A percentile compares a stretch with the other conserved stretches of the same genome.
Evolutionary conservation across 2,797 vertebrate genomes (phyloP).

Genomic region (Arctocebus calabarensis): DNA sequence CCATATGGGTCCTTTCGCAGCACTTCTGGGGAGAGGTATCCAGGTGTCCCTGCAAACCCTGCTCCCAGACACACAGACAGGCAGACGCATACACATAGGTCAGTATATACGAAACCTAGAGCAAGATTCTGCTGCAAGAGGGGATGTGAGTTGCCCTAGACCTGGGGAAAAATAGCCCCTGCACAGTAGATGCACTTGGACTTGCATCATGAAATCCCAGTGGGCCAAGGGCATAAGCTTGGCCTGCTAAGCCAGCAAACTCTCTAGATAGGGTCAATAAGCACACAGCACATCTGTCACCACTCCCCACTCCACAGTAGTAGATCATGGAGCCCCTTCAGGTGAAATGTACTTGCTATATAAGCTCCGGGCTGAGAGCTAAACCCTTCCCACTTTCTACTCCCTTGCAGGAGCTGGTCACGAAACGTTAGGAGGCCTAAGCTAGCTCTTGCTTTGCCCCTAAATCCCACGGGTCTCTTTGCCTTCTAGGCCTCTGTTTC

Average conservation of each 20-base stretch:
- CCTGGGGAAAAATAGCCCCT: neutral
- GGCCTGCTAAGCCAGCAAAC: neutral
- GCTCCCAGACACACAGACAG: conserved; percentile 80
- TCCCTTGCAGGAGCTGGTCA: neutral
- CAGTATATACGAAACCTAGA: conserved; percentile 21
- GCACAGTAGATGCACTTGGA: neutral
- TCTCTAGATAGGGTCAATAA: neutral
- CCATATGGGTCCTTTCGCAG: conserved; percentile 97
- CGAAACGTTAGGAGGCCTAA: neutral
- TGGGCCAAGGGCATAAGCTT: neutral
- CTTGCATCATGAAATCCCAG: neutral
- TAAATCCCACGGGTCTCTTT: neutral
- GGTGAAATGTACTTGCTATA: neutral
- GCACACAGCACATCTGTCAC: neutral
- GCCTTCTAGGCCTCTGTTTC: neutral
- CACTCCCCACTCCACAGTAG: neutral
- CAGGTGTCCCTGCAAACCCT: conserved; percentile 98
- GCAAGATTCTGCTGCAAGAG: conserved; percentile 58
- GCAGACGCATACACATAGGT: conserved; percentile 67
- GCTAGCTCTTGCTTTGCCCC: neutral
- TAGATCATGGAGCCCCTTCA: neutral
- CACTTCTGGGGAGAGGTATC: conserved; percentile 97
- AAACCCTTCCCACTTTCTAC: too few relatives aligned
- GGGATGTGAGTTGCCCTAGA: conserved; percentile 40
- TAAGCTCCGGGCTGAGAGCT: neutral